phyloP scores from a whole-genome alignment of 2,113 vertebrate genomes.

The Bubalus kerabau region DNA sequence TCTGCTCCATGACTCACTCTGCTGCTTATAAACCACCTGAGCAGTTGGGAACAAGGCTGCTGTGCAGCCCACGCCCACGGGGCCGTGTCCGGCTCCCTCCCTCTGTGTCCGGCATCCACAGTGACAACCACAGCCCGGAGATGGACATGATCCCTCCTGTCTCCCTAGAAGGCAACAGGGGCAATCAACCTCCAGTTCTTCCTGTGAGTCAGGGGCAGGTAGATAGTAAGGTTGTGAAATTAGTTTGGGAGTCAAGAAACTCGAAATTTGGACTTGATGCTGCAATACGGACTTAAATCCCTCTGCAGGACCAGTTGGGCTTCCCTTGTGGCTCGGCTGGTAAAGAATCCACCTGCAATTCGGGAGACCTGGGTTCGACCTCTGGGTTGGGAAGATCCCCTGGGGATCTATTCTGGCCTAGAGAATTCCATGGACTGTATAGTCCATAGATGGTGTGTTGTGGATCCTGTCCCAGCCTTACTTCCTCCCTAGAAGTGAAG shows the following conservation, averaged over 20 bases:
- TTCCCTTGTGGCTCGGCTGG: neutral
- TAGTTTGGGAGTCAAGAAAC: neutral
- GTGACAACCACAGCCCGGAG: neutral
- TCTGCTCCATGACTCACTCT: conserved; percentile 43
- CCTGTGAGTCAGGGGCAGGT: neutral
- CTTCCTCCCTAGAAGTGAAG: neutral
- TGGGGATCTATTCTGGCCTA: neutral
- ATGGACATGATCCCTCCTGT: neutral
- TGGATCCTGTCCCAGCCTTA: neutral
- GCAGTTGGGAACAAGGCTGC: neutral
- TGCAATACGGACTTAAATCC: neutral
- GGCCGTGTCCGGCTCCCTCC: neutral
- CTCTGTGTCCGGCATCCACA: neutral
- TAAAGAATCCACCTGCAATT: neutral
- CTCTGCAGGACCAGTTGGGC: neutral
- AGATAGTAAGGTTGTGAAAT: neutral
- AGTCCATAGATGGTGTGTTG: accelerated
- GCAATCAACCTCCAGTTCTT: neutral
- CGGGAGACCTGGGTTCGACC: neutral
- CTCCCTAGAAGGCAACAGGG: neutral
- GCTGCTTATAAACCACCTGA: neutral
- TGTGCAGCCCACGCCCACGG: neutral
- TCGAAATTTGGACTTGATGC: neutral
- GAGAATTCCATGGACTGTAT: neutral
- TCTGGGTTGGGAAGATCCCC: neutral